Base-by-base conservation (phyloP, 2,888 invertebrate genomes). In the Hartigia nigra region DNA sequence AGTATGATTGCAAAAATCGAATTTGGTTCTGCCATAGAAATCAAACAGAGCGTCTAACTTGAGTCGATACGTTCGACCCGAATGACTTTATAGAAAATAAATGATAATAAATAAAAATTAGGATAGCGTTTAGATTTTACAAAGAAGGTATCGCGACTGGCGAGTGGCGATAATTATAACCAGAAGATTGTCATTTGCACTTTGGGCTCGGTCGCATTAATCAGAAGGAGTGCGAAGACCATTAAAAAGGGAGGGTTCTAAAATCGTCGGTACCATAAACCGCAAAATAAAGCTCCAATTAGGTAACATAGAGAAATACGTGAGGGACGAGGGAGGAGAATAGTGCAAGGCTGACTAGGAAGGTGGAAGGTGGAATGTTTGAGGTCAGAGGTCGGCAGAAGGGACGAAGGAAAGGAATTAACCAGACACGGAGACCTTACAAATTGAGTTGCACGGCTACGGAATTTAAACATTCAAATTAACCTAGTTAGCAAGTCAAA, bases 391-490 rank as follows among this genome's bases (percentile, higher is more conserved):
- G 77, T 78, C 31, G 74, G 36, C 69, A 75, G 75, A 81, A 82
- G 77, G 75, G 79, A 81, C 76, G 78, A 77, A 83, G 83, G 83
- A 84, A 86, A 86, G 86, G 84, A 89, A 87, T 89, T 87, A 89
- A 88, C 88, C 85, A 86, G 87, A 86, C 85, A 82, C 85, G 82
- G 86, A 86, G 84, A 87, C 87, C 86, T 87, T 83, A 86, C 88
- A 90, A 90, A 90, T 91, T 88, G 89, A 90, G 90, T 90, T 89
- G 88, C 87, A 87, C 87, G 84, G 82, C 81, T 81, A 81, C 81
- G 83, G 90, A 91, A 90, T 91, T 90, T 89, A 89, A 90, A 89
- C 88, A 90, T 91, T 91, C 88, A 89, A 90, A 90, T 91, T 90
- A 91, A 89, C 89, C 87, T 86, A 84, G 87, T 90, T 90, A 90